Conservation (phyloP, 2,888 invertebrate genomes). For the Strigamia transsilvanica region DNA sequence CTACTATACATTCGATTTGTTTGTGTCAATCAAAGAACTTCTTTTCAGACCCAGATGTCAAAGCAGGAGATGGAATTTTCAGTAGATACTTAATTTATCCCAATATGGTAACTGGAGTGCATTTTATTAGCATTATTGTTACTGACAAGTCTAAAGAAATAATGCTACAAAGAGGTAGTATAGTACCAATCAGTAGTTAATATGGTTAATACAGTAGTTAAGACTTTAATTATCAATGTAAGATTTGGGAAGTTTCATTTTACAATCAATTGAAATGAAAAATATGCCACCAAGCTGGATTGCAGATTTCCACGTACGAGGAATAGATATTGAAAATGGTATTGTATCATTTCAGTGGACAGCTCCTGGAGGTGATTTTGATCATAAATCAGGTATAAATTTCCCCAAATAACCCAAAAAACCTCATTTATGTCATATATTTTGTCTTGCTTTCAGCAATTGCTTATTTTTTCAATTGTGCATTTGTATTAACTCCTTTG, state of each 20-base stretch:
- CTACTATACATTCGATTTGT: not conserved
- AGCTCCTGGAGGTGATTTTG: constrained; percentile 1
- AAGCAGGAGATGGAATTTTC: not conserved
- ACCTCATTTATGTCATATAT: too few relatives aligned
- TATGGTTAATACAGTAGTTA: too few relatives aligned
- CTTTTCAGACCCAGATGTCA: not conserved
- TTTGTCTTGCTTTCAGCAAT: too few relatives aligned
- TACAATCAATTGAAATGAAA: not conserved
- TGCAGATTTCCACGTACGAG: not conserved
- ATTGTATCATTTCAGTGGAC: not conserved
- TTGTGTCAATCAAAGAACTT: not conserved
- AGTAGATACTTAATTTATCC: constrained; percentile 1
- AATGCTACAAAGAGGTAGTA: not conserved
- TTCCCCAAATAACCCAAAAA: too few relatives aligned
- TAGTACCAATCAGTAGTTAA: not conserved
- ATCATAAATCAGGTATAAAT: not conserved
- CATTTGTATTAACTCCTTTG: not conserved
- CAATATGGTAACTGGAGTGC: not conserved
- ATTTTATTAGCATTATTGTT: not conserved
- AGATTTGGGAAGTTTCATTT: too few relatives aligned
- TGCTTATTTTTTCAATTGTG: too few relatives aligned
- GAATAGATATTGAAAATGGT: not conserved
- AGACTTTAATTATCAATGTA: too few relatives aligned
- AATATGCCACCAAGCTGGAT: not conserved
- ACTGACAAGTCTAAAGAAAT: not conserved